Evolutionary conservation across 2,888 invertebrate species (phyloP), one percentile per base, ranked within the genome.

Genomic region (Drosophila stalkeri): DNA sequence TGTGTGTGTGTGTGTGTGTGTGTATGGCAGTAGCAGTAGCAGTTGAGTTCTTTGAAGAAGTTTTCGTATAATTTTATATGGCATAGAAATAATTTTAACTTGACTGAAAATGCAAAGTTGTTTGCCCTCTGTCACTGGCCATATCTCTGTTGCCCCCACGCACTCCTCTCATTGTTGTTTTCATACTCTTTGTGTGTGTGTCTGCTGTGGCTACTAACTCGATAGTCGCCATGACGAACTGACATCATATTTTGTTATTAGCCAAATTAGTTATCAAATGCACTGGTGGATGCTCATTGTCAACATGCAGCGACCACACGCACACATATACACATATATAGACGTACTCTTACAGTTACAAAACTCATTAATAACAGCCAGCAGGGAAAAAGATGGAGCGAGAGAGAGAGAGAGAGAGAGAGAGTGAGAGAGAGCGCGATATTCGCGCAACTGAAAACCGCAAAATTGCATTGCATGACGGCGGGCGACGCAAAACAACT

Each of bases 381-480:
- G 31, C 41, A 3, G 9, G 5, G 31, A 35, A 46, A 9, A 1
- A 14, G 18, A 9, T n/a, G n/a, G n/a, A n/a, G n/a, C n/a, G 31
- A 2, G 18, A 11, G 8, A 7, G 9, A 46, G 31, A n/a, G 31
- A 35, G 49, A 9, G 2, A 14, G 7, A 16, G 16, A 39, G 16
- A 39, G 39, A 11, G 5, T 37, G 14, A 7, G 20, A 9, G 7
- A 3, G 11, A 44, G 23, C 16, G 44, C 11, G 7, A 35, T 33
- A n/a, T 56, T 56, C 43, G 67, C 52, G 60, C 37, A 75, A 80
- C 62, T 75, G 74, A 57, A 80, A 89, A 89, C 85, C 85, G 72
- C 85, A 87, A 86, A 86, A 86, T 86, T 89, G 90, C 88, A 86
- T 86, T 89, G 85, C 88, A 87, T 87, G 85, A 87, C 88, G 72